Base-by-base conservation (phyloP, 2,888 invertebrate species). In the Andrena bucephala region DNA sequence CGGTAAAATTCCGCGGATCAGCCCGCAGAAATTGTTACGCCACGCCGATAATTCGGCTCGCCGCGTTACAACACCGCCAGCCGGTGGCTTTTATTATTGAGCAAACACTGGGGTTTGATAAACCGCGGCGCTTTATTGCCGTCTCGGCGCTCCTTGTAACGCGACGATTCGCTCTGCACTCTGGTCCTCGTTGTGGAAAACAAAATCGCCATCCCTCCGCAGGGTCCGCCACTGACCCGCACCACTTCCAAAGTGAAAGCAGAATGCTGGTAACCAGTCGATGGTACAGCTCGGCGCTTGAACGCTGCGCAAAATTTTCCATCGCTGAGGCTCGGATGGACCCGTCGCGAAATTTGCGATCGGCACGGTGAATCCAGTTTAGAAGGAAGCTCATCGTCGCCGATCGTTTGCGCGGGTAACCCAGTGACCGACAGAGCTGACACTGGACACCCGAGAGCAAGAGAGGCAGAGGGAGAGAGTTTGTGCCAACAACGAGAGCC, bases 401-500 rank as follows among this genome's bases (percentile, higher is more conserved):
- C 10, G 33, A 20, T 10, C 8, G n/a, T 78, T 66, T n/a, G 27
- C 77, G 71, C 72, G 77, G 59, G 29, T 87, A 85, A 87, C 75
- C 79, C 73, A 68, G 63, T 79, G 88, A 81, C 70, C 81, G 68
- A 77, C 71, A 83, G 77, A 31, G 68, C 42, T 31, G 68, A 42
- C 20, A 16, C 42, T 42, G 42, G 57, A 54, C 29, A 31, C 69
- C 2, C 27, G 24, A 6, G 29, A 60, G 24, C n/a, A 33, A 66
- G 57, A 76, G 62, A 33, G 68, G 33, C 50, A 68, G 20, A 54
- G 70, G 31, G 66, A n/a, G 65, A 57, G 70, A 59, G 77, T 75
- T 79, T 66, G 81, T 57, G 77, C 31, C 85, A 85, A 81, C 87
- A 87, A 87, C 87, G 86, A 86, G 83, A 85, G 84, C 85, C 90